Conservation (phyloP, 2,113 vertebrate species). For the Semnornis frantzii region DNA sequence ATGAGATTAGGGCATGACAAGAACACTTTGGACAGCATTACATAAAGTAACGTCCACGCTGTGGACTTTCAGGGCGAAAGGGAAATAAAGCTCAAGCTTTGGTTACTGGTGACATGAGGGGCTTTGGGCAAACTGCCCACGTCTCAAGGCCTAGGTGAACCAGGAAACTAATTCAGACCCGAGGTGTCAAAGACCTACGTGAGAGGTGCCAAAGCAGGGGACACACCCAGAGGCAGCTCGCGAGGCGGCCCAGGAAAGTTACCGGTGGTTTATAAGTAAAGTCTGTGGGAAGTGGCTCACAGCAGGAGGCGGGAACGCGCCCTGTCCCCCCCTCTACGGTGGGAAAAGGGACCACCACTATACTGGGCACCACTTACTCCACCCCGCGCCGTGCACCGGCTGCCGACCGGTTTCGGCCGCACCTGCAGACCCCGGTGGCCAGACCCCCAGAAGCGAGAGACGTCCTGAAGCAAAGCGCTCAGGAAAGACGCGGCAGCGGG, state of each 20-base stretch:
- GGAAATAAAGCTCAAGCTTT: background rate
- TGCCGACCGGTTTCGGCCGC: background rate
- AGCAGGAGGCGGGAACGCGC: background rate
- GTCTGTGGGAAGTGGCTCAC: fast-evolving
- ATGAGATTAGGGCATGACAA: background rate
- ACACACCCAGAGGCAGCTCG: background rate
- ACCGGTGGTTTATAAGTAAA: fast-evolving
- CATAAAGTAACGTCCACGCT: fast-evolving
- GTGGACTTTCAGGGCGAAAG: too few relatives aligned
- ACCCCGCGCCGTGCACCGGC: background rate
- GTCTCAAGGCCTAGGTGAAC: background rate
- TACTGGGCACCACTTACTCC: background rate
- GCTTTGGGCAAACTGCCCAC: background rate
- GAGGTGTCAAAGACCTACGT: fast-evolving
- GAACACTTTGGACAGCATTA: background rate
- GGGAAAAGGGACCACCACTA: background rate
- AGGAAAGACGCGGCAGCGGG: background rate
- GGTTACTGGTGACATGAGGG: fast-evolving
- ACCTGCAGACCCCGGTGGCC: background rate
- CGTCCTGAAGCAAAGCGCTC: background rate
- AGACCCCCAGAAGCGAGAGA: background rate
- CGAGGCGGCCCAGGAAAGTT: background rate
- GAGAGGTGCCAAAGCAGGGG: background rate
- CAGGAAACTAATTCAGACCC: too few relatives aligned
- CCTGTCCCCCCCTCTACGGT: background rate